Evolutionary conservation across 2,888 invertebrate genomes (phyloP), one percentile per base, ranked within the genome.

Genomic region (Cephus pygmeus): DNA sequence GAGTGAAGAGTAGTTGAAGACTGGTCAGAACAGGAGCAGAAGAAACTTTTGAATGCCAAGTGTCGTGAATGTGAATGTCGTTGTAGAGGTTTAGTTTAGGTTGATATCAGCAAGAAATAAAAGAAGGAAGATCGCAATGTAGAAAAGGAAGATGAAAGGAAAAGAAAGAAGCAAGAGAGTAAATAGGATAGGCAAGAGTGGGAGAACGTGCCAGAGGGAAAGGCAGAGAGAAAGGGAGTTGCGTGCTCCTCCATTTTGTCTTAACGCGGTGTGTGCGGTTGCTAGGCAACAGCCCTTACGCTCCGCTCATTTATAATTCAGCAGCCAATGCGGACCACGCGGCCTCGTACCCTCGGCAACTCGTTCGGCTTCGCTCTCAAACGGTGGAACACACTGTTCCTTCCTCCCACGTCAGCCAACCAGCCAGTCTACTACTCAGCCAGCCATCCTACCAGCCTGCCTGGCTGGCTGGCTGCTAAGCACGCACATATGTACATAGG

Each of bases 251-350:
- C 91, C 91, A 91, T 91, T 91, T 91, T 91, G 91, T 91, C 91
- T 91, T 90, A 89, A 88, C 91, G 88, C 88, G 87, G 90, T 87
- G 89, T 88, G 88, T 88, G 89, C 88, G 89, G 91, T 91, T 91
- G 91, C 91, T 88, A 90, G 89, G 91, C 91, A 91, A 91, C 91
- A 90, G 91, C 90, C 91, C 91, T 91, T 91, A 91, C 90, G 90
- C 91, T 91, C 91, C 88, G 88, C 89, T 91, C 91, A 91, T 91
- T 90, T 91, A 91, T 91, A 91, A 91, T 91, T 91, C 91, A 91
- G 83, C 90, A 91, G 89, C 91, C 91, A 91, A 91, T 91, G 91
- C 91, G 91, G 90, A 91, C 91, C 91, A 91, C 90, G 91, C 91
- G 90, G 90, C 86, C 83, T 81, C 86, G 87, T 89, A 89, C 89